Evolutionary conservation across 2,888 invertebrate species (phyloP), one percentile per base, ranked within the genome.

Genomic region (Yponomeuta evonymella): DNA sequence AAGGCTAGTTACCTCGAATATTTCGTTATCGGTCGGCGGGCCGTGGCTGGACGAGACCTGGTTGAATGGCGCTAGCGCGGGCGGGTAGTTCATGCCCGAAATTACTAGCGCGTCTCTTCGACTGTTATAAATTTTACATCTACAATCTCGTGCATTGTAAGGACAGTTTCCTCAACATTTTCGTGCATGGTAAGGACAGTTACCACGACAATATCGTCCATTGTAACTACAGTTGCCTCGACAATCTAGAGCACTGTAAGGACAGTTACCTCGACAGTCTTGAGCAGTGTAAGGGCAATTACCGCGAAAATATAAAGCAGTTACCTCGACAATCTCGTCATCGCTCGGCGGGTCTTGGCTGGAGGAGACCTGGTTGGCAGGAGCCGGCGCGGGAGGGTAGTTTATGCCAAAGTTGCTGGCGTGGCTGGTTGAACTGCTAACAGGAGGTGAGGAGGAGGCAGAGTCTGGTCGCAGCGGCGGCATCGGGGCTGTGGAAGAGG

Each of bases 401-500:
- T 88, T 88, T 70, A 88, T 88, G 73, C 88, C 88, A 81, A 89
- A 88, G 85, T 89, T 88, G 75, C 83, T 85, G 77, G 84, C 10
- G 67, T 74, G 29, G 51, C 71, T 10, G 72, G 72, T 12, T n/a
- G 64, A 48, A 12, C n/a, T 9, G 62, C 68, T 30, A n/a, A 71
- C 43, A 29, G 70, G 74, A 0, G 72, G 71, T 51, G 75, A 75
- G 5, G 77, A 48, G 11, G 79, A 78, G 8, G 78, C 78, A 0
- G 82, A 80, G 72, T 82, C 83, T 2, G 83, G 74, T 2, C 79
- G 78, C 2, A 77, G 76, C 0, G 81, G 78, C 23, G 79, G 75
- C n/a, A 75, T 73, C 0, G 84, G 79, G 0, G 84, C 84, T 83
- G 82, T 8, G 9, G 43, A 8, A 8, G 1, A 6, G 6, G 8